These are phyloP conservation scores for Neosalanx taihuensis DNA, from an alignment of 2,797 vertebrate genomes.

Conservation along the genomic window DNA sequence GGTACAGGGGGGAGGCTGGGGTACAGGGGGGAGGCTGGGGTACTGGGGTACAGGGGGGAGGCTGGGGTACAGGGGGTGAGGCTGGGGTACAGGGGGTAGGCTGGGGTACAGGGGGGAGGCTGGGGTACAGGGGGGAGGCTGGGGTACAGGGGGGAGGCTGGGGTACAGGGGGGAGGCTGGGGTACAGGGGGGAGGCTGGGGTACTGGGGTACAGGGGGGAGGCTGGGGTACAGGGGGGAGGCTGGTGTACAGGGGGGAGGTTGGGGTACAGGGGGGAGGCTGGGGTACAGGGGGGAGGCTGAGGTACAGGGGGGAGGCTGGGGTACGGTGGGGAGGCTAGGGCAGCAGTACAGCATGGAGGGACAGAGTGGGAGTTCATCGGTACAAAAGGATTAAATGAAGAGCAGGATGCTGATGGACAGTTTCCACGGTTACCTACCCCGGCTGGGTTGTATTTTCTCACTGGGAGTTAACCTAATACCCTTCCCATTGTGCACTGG, in stretches of 20 bases:
- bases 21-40: neutral
- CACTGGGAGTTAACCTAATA: constrained; percentile 93
- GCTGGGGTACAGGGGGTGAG: neutral
- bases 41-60: neutral
- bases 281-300: neutral
- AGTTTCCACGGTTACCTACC: constrained; percentile 79
- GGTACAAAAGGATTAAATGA: constrained; percentile 3
- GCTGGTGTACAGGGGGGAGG: too few species aligned
- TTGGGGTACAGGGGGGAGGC: neutral
- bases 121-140: too few species aligned
- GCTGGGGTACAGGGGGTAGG: neutral
- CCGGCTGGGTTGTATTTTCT: constrained; percentile 89
- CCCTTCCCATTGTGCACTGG: constrained; percentile 97
- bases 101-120: neutral
- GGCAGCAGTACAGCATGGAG: neutral
- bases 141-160: too few species aligned
- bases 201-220: neutral
- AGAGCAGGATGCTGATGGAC: constrained; percentile 16
- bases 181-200: too few species aligned
- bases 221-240: neutral
- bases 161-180: too few species aligned
- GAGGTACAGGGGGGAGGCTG: neutral
- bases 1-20: neutral
- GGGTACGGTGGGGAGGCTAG: neutral
- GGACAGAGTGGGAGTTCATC: constrained; percentile 22